Conservation (phyloP, 2,888 invertebrate species). For the Xylota segnis region DNA sequence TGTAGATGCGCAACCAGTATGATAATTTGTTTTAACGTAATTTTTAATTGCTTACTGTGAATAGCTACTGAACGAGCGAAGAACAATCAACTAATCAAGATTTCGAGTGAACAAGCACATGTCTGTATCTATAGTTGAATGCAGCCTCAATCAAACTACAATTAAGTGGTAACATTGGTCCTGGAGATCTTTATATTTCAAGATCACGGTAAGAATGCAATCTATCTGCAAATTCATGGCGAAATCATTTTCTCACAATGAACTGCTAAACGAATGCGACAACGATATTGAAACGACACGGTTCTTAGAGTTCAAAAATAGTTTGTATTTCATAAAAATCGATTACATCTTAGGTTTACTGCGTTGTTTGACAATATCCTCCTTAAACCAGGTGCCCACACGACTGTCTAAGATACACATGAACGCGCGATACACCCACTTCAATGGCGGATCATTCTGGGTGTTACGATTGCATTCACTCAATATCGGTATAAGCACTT, state of each 20-base stretch:
- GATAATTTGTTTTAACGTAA: too few species aligned
- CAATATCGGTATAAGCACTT: conserved; percentile 77
- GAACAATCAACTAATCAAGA: too few species aligned
- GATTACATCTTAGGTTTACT: not conserved
- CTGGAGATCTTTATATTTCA: too few species aligned
- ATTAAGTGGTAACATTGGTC: too few species aligned
- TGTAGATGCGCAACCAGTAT: too few species aligned
- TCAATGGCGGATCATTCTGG: conserved; percentile 72
- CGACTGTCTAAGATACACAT: conserved; percentile 77
- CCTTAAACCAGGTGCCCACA: conserved; percentile 78
- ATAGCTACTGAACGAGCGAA: too few species aligned
- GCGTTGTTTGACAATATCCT: conserved; percentile 69
- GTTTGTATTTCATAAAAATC: not conserved
- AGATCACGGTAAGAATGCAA: too few species aligned
- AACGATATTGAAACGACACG: not conserved
- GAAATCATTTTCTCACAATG: not conserved
- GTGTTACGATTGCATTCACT: conserved; percentile 78
- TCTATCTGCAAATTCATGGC: too few species aligned
- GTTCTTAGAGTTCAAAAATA: not conserved
- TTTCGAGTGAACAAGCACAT: too few species aligned
- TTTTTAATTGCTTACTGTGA: too few species aligned
- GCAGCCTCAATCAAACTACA: too few species aligned
- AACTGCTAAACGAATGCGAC: not conserved
- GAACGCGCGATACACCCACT: conserved; percentile 77
- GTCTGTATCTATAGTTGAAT: too few species aligned